Base-by-base conservation (phyloP, 2,797 vertebrate genomes). In the Antrozous pallidus region DNA sequence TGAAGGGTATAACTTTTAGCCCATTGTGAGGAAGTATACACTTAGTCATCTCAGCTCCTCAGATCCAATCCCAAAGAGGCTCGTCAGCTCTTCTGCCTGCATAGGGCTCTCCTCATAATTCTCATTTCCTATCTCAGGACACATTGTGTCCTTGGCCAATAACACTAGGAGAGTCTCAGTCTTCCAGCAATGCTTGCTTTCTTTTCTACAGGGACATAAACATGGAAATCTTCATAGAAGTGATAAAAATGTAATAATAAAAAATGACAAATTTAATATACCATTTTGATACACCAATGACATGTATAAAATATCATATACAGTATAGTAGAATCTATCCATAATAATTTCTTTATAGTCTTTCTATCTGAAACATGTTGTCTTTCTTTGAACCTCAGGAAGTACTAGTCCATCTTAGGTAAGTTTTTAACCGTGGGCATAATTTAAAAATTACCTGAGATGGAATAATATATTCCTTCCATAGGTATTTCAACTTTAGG, bases 351-450 rank as follows among this genome's bases (percentile, higher is more conserved):
- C 12, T 92, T 88, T 88, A 49, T 63, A 63, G 11, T 1, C 8
- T 70, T 63, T 17, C 8, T 94, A 3, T 18, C 22, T 58, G 22
- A 28, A 93, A 65, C 3, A 38, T 85, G 42, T 1, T 4, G 0
- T 78, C 26, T 93, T 82, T 94, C 47, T 74, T 63, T 65, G 61
- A 94, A 63, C 5, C 17, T 79, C 84, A n/a, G 42, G 28, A 94
- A 93, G 4, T 47, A 63, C 33, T 65, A 9, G 4, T 67, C n/a
- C n/a, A 67, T 67, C n/a, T 20, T 18, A 67, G 63, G n/a, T 67
- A 33, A 67, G 20, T 36, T 67, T 67, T 67, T 67, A 67, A 67
- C 63, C 0, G 1, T 56, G 13, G 28, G 17, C 10, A 78, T 69
- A 58, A 58, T 78, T 75, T 80, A 85, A 13, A 22, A 74, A 61